Conservation (phyloP, 2,888 invertebrate genomes). For the Platycnemis pennipes region DNA sequence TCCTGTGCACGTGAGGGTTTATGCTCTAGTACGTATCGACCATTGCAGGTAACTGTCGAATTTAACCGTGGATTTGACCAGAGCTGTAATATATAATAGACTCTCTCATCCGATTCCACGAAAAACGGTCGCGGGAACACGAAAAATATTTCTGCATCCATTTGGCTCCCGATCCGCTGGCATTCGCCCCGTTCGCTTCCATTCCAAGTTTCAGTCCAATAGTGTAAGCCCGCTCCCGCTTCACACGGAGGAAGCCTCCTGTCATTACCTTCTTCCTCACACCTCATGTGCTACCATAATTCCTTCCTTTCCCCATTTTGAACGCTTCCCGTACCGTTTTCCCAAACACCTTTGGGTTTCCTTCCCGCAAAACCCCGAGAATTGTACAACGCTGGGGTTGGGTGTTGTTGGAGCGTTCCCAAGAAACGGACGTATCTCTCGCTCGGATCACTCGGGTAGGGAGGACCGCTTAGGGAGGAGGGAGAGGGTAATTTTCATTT, state of each 20-base stretch:
- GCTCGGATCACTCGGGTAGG: not conserved
- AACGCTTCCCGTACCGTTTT: not conserved
- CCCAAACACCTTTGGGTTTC: conserved; percentile 24
- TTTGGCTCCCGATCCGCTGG: not conserved
- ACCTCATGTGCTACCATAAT: conserved; percentile 19
- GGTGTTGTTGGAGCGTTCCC: not conserved
- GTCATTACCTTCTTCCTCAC: conserved; percentile 47
- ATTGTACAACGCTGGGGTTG: conserved; percentile 12
- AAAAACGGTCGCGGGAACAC: conserved; percentile 7
- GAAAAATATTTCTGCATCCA: conserved; percentile 16
- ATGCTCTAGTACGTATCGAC: not conserved
- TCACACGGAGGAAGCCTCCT: conserved; percentile 25
- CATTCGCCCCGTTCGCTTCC: not conserved
- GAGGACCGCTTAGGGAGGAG: not conserved
- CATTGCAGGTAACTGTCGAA: too few relatives aligned
- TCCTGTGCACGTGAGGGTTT: not conserved
- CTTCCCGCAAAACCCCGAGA: not conserved
- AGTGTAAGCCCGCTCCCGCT: not conserved
- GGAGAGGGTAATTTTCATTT: not conserved
- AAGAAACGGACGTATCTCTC: not conserved
- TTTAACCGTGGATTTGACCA: not conserved
- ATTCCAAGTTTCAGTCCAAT: conserved; percentile 6
- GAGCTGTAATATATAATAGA: not conserved
- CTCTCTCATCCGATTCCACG: not conserved
- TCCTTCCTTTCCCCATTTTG: not conserved